A percentile compares a stretch with the other conserved stretches of the same genome.
phyloP scores from a whole-genome alignment of 2,888 invertebrate genomes.

The Acleris literana region DNA sequence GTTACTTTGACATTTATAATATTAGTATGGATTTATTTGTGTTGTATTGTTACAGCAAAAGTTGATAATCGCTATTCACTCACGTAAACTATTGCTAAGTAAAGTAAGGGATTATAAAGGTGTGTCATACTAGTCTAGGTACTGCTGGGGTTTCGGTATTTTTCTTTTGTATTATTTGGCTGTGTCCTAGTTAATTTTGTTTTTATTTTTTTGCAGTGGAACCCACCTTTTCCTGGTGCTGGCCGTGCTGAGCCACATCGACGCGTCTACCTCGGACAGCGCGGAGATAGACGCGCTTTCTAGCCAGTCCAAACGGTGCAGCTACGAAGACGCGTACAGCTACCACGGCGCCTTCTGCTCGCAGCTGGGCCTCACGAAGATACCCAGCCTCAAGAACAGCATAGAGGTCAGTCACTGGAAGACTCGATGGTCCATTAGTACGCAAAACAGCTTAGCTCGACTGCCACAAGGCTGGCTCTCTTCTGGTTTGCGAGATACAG shows the following conservation, averaged over 20 bases:
- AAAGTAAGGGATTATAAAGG: too few species aligned
- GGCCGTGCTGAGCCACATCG: conserved; percentile 46
- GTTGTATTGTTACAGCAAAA: too few species aligned
- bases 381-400: conserved; percentile 78
- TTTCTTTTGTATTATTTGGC: too few species aligned
- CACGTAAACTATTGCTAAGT: too few species aligned
- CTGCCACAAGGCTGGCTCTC: too few species aligned
- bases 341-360: conserved; percentile 84
- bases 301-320: conserved; percentile 69
- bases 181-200: too few species aligned
- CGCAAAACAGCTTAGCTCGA: background rate
- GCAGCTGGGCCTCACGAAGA: conserved; percentile 68
- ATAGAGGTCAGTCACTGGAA: conserved; percentile 74
- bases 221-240: conserved; percentile 47
- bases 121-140: too few species aligned
- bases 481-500: too few species aligned
- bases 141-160: too few species aligned
- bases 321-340: conserved; percentile 75
- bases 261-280: conserved; percentile 55
- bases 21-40: too few species aligned
- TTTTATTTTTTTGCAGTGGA: conserved; percentile 51
- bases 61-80: too few species aligned
- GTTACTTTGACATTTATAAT: too few species aligned
- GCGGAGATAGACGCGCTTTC: conserved; percentile 68
- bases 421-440: background rate